Conservation (phyloP, 2,113 vertebrate species). For the Syrmaticus mikado region DNA sequence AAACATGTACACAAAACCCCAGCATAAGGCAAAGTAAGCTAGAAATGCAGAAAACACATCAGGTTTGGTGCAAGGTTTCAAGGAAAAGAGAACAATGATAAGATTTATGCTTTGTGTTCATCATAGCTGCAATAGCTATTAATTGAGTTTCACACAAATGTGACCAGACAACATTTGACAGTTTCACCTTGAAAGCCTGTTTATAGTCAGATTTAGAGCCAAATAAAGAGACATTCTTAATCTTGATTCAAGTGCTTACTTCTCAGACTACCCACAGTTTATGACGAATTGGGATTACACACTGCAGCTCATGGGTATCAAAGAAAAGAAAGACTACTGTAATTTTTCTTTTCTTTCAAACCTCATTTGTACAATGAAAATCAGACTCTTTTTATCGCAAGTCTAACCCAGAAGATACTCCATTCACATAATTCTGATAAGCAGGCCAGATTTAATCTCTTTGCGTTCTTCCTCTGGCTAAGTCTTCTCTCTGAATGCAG, state of each 20-base stretch:
- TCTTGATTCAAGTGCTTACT: not conserved
- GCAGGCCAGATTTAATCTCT: not conserved
- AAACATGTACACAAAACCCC: not conserved
- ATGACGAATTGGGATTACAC: not conserved
- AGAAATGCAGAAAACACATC: not conserved
- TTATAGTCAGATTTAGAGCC: not conserved
- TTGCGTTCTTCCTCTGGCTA: accelerated
- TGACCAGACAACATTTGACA: not conserved
- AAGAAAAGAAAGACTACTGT: not conserved
- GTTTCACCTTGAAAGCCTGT: not conserved
- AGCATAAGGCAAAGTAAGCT: not conserved
- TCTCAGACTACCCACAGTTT: not conserved
- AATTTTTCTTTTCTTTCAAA: not conserved
- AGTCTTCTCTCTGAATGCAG: not conserved
- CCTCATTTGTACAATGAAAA: not conserved
- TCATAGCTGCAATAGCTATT: not conserved
- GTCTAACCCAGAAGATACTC: not conserved
- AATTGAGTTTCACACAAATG: not conserved
- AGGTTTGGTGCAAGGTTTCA: not conserved
- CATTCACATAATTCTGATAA: accelerated
- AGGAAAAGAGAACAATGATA: not conserved
- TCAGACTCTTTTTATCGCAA: not conserved
- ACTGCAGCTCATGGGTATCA: not conserved
- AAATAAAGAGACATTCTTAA: not conserved
- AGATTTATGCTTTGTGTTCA: not conserved